A percentile compares a stretch with the other conserved stretches of the same genome.
These are phyloP conservation scores for Synaphobranchus kaupii DNA, from an alignment of 2,797 vertebrate species.

Conservation along the genomic window DNA sequence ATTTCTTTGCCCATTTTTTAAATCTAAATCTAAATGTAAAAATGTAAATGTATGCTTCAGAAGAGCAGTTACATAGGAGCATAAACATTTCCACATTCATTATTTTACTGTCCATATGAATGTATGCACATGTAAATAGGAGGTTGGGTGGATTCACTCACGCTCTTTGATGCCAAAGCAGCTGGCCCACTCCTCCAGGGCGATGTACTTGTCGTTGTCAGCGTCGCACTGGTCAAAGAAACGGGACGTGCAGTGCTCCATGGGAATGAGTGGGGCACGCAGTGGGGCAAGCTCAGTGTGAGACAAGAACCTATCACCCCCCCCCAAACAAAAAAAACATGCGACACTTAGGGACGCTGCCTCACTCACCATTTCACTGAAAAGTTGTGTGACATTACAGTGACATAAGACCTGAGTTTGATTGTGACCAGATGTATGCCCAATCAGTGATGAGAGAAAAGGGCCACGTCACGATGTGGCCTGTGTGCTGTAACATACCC, in stretches of 20 bases:
- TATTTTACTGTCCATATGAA: not conserved
- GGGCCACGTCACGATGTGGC: not conserved
- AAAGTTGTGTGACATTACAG: not conserved
- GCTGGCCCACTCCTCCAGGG: conserved; percentile 93
- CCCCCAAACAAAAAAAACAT: conserved; percentile 13
- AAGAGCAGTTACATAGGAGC: not conserved
- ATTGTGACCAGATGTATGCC: not conserved
- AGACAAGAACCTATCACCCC: conserved; percentile 84
- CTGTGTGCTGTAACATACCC: not conserved
- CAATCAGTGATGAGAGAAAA: not conserved
- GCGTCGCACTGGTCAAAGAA: conserved; percentile 94
- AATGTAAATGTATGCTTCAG: not conserved
- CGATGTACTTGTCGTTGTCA: conserved; percentile 95
- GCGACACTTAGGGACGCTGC: not conserved
- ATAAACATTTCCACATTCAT: not conserved
- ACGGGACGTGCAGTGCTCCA: conserved; percentile 98
- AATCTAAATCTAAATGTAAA: not conserved
- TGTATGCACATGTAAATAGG: not conserved
- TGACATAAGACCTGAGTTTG: not conserved
- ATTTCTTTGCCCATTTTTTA: not conserved
- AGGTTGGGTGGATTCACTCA: conserved; percentile 69
- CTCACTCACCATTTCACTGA: not conserved
- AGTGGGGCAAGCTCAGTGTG: conserved; percentile 95
- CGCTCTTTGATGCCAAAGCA: conserved; percentile 97
- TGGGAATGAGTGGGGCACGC: conserved; percentile 96